Evolutionary conservation across 1,140 invertebrate genomes (phyloP).

Genomic region (Mizuhopecten yessoensis): DNA sequence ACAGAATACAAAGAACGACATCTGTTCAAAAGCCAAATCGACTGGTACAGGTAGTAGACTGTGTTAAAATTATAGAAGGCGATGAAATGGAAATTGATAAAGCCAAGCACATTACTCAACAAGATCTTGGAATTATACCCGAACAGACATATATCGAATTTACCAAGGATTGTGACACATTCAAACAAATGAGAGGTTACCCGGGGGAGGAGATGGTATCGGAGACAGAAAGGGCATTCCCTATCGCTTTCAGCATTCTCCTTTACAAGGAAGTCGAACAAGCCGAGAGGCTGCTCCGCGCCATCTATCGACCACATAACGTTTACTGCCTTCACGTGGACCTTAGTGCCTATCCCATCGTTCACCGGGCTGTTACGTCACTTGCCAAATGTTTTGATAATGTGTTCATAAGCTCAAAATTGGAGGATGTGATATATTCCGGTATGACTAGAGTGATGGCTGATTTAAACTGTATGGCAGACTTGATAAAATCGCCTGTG

Average conservation of each 20-base stretch:
- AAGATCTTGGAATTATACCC: not conserved
- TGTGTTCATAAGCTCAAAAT: constrained; percentile 73
- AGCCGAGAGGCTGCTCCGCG: constrained; percentile 73
- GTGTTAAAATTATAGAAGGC: constrained; percentile 38
- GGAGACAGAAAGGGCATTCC: constrained; percentile 66
- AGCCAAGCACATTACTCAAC: not conserved
- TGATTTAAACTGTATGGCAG: constrained; percentile 76
- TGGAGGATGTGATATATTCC: constrained; percentile 72
- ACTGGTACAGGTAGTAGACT: constrained; percentile 2
- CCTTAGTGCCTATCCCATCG: constrained; percentile 56
- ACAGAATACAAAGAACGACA: not conserved
- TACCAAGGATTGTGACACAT: constrained; percentile 47
- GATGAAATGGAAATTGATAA: not conserved
- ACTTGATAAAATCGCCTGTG: constrained; percentile 58
- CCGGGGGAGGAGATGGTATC: constrained; percentile 2
- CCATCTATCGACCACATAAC: constrained; percentile 79
- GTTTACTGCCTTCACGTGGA: constrained; percentile 81
- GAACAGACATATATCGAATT: not conserved
- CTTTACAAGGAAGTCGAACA: constrained; percentile 77
- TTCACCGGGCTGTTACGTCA: constrained; percentile 65
- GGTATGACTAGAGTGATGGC: constrained; percentile 72
- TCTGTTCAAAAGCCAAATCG: not conserved
- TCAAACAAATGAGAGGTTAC: constrained; percentile 47
- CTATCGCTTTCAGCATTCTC: constrained; percentile 78
- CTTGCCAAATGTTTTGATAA: constrained; percentile 77